Evolutionary conservation across 2,797 vertebrate genomes (phyloP).

Genomic region (Micromesistius poutassou): DNA sequence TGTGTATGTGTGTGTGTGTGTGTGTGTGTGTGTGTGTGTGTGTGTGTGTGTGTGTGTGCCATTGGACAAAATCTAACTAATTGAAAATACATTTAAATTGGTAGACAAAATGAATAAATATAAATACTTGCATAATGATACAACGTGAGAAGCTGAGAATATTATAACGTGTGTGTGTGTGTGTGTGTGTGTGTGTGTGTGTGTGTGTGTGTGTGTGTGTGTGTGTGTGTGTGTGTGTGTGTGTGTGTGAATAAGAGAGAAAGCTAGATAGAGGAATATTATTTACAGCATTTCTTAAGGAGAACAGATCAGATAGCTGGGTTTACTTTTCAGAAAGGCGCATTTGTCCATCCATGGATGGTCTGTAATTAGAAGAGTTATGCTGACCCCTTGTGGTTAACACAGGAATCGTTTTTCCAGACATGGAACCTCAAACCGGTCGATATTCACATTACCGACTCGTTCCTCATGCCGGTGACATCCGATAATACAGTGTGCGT

Average conservation of each 20-base stretch:
- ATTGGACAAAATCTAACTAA: too few species aligned
- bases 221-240: too few species aligned
- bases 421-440: neutral
- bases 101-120: neutral
- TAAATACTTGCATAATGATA: neutral
- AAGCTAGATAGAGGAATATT: neutral
- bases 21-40: conserved; percentile 1
- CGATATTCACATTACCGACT: neutral
- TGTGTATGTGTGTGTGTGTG: neutral
- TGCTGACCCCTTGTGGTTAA: neutral
- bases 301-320: neutral
- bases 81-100: too few species aligned
- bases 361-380: neutral
- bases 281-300: neutral
- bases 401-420: neutral
- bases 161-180: too few species aligned
- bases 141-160: neutral
- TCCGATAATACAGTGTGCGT: neutral
- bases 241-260: neutral
- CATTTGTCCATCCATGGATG: neutral
- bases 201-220: too few species aligned
- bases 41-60: neutral
- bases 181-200: too few species aligned
- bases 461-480: neutral
- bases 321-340: neutral